phyloP scores from a whole-genome alignment of 2,797 vertebrate genomes.

The Erethizon dorsatum region DNA sequence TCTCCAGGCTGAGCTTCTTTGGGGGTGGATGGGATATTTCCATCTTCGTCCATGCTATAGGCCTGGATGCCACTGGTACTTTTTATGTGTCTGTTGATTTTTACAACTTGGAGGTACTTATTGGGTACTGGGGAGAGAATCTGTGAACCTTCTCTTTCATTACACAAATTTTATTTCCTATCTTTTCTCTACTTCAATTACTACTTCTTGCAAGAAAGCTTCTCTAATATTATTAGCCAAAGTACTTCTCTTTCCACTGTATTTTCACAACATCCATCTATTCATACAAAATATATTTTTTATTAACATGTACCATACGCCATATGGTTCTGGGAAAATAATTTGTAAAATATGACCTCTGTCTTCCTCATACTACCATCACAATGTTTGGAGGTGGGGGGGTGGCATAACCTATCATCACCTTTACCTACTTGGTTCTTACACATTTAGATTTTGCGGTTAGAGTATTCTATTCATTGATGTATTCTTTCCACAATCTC shows the following conservation, averaged over 20 bases:
- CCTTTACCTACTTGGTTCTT: background rate
- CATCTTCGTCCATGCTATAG: background rate
- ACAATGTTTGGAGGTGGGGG: background rate
- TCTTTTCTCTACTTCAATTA: background rate
- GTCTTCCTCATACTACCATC: background rate
- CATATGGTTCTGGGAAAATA: background rate
- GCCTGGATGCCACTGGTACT: background rate
- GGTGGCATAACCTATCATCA: background rate
- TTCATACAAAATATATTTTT: background rate
- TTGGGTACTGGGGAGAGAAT: background rate
- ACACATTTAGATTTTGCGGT: conserved; percentile 16
- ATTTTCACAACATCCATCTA: background rate
- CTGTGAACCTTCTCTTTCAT: background rate
- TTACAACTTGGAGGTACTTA: background rate
- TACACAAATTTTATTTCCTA: background rate
- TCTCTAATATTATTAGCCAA: background rate
- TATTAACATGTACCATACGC: background rate
- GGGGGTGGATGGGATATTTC: background rate
- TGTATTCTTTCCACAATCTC: background rate
- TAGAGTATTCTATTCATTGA: background rate
- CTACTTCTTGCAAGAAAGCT: background rate
- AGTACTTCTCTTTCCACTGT: background rate
- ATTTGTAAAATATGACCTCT: background rate
- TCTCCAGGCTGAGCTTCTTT: background rate
- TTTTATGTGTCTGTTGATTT: background rate